Conservation (phyloP, 2,797 vertebrate genomes). For the Gouania willdenowi region DNA sequence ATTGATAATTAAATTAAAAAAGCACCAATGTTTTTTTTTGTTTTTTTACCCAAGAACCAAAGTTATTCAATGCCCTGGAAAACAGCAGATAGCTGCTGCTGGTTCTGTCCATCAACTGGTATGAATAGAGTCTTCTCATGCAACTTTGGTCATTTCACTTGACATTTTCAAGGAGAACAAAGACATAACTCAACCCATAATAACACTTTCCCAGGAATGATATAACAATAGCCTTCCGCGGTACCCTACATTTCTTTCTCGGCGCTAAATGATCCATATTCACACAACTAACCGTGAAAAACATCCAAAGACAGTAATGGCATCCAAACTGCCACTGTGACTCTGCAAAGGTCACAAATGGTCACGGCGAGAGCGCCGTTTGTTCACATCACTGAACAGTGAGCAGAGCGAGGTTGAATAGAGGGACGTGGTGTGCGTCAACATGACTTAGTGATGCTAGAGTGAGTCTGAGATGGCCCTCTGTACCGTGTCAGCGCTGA, state of each 20-base stretch:
- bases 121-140: neutral
- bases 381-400: conserved; percentile 41
- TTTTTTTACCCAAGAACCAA: too few relatives aligned
- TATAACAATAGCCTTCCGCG: neutral
- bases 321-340: conserved; percentile 10
- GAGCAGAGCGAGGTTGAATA: conserved; percentile 31
- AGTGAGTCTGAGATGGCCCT: conserved; percentile 32
- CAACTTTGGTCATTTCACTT: conserved; percentile 1
- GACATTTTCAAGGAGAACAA: neutral
- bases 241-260: neutral
- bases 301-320: conserved; percentile 5
- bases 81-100: conserved; percentile 1
- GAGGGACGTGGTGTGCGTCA: conserved; percentile 46
- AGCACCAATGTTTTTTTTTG: too few relatives aligned
- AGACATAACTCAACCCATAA: neutral
- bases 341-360: conserved; percentile 43
- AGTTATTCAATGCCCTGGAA: neutral
- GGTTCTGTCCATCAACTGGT: conserved; percentile 14
- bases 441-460: conserved; percentile 52
- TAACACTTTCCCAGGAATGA: neutral
- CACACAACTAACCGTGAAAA: conserved; percentile 16
- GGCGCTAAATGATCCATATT: conserved; percentile 24
- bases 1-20: too few relatives aligned
- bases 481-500: conserved; percentile 38
- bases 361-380: conserved; percentile 9